Percentiles rank a stretch among this genome's conserved stretches.
Conservation (phyloP, 2,888 invertebrate genomes). For the Euproctis similis region DNA sequence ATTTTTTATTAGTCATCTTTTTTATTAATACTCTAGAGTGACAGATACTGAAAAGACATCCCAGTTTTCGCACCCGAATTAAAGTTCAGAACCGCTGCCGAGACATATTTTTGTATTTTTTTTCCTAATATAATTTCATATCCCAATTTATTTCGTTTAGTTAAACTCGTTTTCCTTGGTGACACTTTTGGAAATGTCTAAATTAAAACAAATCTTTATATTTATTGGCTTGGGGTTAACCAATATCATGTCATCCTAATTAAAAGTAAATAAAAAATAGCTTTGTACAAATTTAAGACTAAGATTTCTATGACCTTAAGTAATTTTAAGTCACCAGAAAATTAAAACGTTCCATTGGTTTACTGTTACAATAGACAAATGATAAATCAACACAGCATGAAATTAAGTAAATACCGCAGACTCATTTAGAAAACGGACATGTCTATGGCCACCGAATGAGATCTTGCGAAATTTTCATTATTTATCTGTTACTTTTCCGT, state of each 20-base stretch:
- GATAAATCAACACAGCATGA: slow-evolving; percentile 34
- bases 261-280: too few species aligned
- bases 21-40: too few species aligned
- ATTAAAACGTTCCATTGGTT: slow-evolving; percentile 27
- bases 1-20: too few species aligned
- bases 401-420: slow-evolving; percentile 29
- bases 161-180: slow-evolving; percentile 3
- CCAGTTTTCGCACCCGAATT: too few species aligned
- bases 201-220: slow-evolving; percentile 5
- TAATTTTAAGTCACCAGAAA: slow-evolving; percentile 30
- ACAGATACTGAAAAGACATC: too few species aligned
- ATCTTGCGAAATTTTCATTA: too few species aligned
- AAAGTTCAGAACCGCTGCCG: too few species aligned
- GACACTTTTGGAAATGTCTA: slow-evolving; percentile 1
- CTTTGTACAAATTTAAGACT: neutral
- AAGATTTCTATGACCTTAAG: slow-evolving; percentile 29
- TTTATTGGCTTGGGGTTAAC: slow-evolving; percentile 8
- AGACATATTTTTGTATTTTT: too few species aligned
- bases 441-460: too few species aligned
- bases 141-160: slow-evolving; percentile 8
- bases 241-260: slow-evolving; percentile 12
- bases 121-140: too few species aligned
- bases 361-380: slow-evolving; percentile 20
- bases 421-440: slow-evolving; percentile 14
- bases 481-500: too few species aligned